Evolutionary conservation across 2,888 invertebrate genomes (phyloP), one percentile per base, ranked within the genome.

Genomic region (Patella caerulea): DNA sequence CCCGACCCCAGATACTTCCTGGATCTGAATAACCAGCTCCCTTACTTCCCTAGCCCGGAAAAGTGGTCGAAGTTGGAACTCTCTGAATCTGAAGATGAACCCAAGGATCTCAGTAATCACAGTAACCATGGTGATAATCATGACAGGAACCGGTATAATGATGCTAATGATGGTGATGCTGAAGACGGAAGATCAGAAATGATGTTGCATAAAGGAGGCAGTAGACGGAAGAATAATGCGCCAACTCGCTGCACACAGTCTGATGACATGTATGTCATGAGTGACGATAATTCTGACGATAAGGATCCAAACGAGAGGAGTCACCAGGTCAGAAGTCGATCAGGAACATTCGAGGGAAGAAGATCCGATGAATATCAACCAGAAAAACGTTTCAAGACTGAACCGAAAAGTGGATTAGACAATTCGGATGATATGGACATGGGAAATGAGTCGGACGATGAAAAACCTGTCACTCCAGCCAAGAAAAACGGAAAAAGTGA

Each of bases 181-280:
- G 82, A 83, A 29, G 80, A 75, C 53, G 77, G 77, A 53, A 65
- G 19, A 77, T 77, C 73, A 11, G 65, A 65, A 65, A 65, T 24
- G 11, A 65, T 65, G 65, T 19, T 19, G 2, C 84, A 83, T 14
- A 79, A 86, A 52, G 82, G 84, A 4, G 83, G 85, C 53, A 89
- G 86, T 76, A 79, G 88, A 52, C 79, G 91, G 73, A 91, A 91
- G 81, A 89, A 88, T 78, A 86, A 86, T 56, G 86, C 86, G 45
- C 91, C 91, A 11, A 90, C 88, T 17, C 79, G 90, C 19, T 89
- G 87, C 82, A 86, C 90, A 59, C 89, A 87, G 76, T 86, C 86
- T 56, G 84, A 83, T 17, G 87, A 87, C 53, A 80, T 79, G 71
- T 83, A 78, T 65, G 83, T 78, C 19, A 79, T 87, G 80, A 87